Percentiles rank a stretch among this genome's conserved stretches.
These are phyloP conservation scores for Tricholauxania praeusta DNA, from an alignment of 2,888 invertebrate genomes.

Conservation along the genomic window DNA sequence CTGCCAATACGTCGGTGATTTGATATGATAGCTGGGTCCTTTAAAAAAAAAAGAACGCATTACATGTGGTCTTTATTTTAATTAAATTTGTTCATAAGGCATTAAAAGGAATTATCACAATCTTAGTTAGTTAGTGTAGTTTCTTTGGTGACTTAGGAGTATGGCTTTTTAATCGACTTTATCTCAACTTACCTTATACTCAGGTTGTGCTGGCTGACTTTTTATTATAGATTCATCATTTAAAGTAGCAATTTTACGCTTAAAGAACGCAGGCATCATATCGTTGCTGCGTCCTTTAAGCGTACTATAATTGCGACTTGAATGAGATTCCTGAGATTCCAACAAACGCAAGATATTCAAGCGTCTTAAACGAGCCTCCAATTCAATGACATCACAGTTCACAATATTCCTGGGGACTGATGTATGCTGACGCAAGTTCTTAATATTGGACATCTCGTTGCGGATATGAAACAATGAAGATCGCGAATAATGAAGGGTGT, in stretches of 20 bases:
- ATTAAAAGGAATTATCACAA: no score
- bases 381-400: slow-evolving; percentile 60
- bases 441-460: slow-evolving; percentile 52
- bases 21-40: slow-evolving; percentile 59
- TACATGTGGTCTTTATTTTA: neutral
- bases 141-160: neutral
- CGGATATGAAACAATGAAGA: slow-evolving; percentile 57
- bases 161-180: slow-evolving; percentile 3
- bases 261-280: slow-evolving; percentile 63
- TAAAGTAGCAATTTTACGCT: slow-evolving; percentile 55
- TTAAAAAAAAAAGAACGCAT: neutral
- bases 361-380: slow-evolving; percentile 58
- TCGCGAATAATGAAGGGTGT: slow-evolving; percentile 53
- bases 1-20: slow-evolving; percentile 64
- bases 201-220: slow-evolving; percentile 59
- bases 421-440: neutral
- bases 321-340: slow-evolving; percentile 28
- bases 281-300: slow-evolving; percentile 38
- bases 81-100: neutral
- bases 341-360: slow-evolving; percentile 55
- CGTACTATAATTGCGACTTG: slow-evolving; percentile 32
- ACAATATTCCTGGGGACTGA: slow-evolving; percentile 54
- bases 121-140: neutral
- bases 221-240: slow-evolving; percentile 61
- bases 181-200: slow-evolving; percentile 54